These are phyloP conservation scores for Synergus laeviventris DNA, from an alignment of 2,888 invertebrate species.

Conservation along the genomic window DNA sequence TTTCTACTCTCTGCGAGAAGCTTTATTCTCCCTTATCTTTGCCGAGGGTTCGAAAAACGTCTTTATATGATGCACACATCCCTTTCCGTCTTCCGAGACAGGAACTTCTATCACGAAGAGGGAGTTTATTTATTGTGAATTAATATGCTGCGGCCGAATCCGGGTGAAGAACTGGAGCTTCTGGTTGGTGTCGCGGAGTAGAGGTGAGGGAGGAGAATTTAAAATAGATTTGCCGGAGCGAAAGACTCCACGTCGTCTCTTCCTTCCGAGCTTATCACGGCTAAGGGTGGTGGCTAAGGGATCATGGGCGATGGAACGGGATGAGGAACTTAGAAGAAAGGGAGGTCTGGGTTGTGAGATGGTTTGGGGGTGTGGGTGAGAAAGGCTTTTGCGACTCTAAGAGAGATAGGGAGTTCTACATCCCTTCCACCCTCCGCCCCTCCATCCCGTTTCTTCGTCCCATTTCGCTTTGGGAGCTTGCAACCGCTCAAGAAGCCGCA, in stretches of 20 bases:
- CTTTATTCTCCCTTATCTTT: constrained; percentile 2
- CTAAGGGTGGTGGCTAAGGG: constrained; percentile 33
- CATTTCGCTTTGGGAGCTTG: constrained; percentile 42
- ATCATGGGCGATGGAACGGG: constrained; percentile 26
- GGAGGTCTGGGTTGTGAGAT: constrained; percentile 20
- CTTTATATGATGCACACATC: constrained; percentile 11
- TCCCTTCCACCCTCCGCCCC: constrained; percentile 7
- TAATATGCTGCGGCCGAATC: constrained; percentile 60
- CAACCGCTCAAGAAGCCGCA: constrained; percentile 39
- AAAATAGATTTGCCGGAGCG: constrained; percentile 66
- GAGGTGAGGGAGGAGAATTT: constrained; percentile 59
- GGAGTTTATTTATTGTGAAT: constrained; percentile 58
- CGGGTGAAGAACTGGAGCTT: constrained; percentile 49
- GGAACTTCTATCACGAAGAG: constrained; percentile 13
- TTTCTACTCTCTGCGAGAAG: background rate
- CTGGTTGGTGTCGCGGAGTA: constrained; percentile 31
- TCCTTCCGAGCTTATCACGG: constrained; percentile 61
- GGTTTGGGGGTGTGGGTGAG: constrained; percentile 33
- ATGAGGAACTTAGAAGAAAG: constrained; percentile 50
- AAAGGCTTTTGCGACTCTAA: constrained; percentile 47
- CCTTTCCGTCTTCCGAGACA: background rate
- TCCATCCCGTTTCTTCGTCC: constrained; percentile 34
- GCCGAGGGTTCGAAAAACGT: background rate
- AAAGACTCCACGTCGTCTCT: constrained; percentile 57
- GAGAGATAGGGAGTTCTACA: constrained; percentile 26